Evolutionary conservation across 2,113 vertebrate genomes (phyloP), one percentile per base, ranked within the genome.

Genomic region (Pelodiscus sinensis): DNA sequence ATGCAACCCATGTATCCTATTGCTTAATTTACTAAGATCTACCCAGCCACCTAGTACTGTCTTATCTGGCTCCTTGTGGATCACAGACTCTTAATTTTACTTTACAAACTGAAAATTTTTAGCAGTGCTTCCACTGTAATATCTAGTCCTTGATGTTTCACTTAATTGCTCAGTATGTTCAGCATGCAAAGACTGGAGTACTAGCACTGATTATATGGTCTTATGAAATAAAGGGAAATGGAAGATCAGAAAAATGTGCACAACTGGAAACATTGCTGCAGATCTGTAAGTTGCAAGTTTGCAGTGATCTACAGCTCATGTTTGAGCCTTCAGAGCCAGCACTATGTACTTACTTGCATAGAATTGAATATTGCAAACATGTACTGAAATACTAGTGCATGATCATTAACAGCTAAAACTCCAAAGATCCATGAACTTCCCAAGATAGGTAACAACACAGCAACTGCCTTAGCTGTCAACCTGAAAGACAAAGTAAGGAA

Each of bases 391-490:
- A 98, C 97, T 68, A 99, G 78, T 9, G 98, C 96, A 1, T 98
- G 98, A 51, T 96, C 97, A 85, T 99, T 99, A 96, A 99, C 95
- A 0, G 99, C 98, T n/a, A 99, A 97, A 89, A 99, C 98, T 0
- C 99, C 99, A 56, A 99, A 99, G 90, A 99, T 98, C 99, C 99
- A 99, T 0, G 99, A 99, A 94, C 99, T 99, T 21, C 99, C 99
- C 82, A 99, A 91, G 92, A 99, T 99, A 3, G 99, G 99, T 38
- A 99, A 92, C 84, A 99, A 98, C 25, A 99, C 99, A 2, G 99
- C 99, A 5, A 99, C 99, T 0, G 99, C 99, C 94, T 99, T 99
- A 4, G 96, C 98, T 0, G 99, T 99, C 57, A 99, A 96, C 95
- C 99, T 99, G 96, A 4, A 89, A 86, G 83, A 80, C 79, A 94